Evolutionary conservation across 2,113 vertebrate genomes (phyloP), one percentile per base, ranked within the genome.

Genomic region (Poicephalus gulielmi): DNA sequence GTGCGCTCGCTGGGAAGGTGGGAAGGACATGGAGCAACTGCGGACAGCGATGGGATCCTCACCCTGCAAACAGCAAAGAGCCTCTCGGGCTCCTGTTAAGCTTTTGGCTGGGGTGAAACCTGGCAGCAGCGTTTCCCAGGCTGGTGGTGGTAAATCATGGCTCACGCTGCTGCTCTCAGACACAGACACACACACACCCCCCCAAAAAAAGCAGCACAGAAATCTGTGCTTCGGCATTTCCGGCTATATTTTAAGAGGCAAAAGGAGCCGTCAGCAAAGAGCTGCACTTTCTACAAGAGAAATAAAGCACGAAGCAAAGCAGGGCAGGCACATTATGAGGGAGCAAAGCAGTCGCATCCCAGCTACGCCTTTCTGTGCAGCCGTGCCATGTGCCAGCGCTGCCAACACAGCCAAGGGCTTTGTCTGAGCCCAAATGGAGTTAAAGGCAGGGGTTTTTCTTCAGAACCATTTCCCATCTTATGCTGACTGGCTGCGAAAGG

Each of bases 21-120:
- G 37, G 62, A 73, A 55, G 30, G 60, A 5, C 57, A 1, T 2
- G 23, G 44, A 50, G 63, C 20, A 7, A 35, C 33, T 2, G 35
- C 6, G 3, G 49, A 2, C 4, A 16, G 33, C 1, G 1, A 6
- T 10, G 6, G 60, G 82, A 80, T 60, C 60, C 37, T 39, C 10
- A 0, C 17, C 47, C 9, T 3, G 49, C 55, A 1, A 41, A 19
- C 33, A 6, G 8, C 6, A 20, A 5, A 33, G 30, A 1, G 2
- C 52, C 49, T 17, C 73, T 9, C 3, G 1, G 31, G 0, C 28
- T 47, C 35, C 66, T 1, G 30, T 23, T 2, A 3, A 59, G 63
- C 14, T 24, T 17, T 9, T 37, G 68, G 46, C 33, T 31, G 0
- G 20, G 37, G 17, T 4, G 57, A 13, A 2, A 20, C 0, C 9